Base-by-base conservation (phyloP, 1,140 invertebrate species). In the Caenorhabditis brenneri region DNA sequence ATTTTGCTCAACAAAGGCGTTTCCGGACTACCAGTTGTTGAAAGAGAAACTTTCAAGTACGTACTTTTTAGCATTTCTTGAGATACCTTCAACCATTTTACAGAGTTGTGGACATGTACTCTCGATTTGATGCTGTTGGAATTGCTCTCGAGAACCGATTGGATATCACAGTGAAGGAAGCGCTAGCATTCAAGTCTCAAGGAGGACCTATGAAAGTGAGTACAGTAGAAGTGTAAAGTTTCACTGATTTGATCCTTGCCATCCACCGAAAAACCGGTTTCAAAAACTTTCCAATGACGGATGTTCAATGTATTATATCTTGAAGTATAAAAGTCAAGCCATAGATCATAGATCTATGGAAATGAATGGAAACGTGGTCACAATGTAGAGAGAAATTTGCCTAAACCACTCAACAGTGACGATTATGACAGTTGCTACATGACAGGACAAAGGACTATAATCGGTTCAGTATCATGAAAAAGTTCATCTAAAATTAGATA, bases 1-100 rank as follows among this genome's bases (percentile, higher is more conserved):
- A 85, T 85, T 81, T 39, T 85, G n/a, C 69, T 85, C 2, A 80
- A 85, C 49, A 85, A 85, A 46, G 84, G 84, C 3, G 84, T 85
- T n/a, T 81, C 79, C 16, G 84, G 84, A 22, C 65, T 85, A 10
- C 84, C 84, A 1, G 84, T 85, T 1, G 84, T 85, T 12, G 84
- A 85, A 24, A 79, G 83, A 48, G 78, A 80, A n/a, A 84, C 49
- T 46, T 84, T 79, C 48, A 84, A 84, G 83, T 82, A 24, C 48
- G 81, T 74, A 7, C n/a, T n/a, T n/a, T n/a, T 49, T 12, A 1
- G 12, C 5, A 2, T 12, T 33, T 36, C 31, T 42, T 22, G n/a
- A n/a, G n/a, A n/a, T n/a, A n/a, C n/a, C n/a, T n/a, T n/a, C n/a
- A n/a, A 6, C 16, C 15, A 1, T 22, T 55, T 69, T 74, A 49